Base-by-base conservation (phyloP, 1,140 invertebrate genomes). In the Drosophila suzukii region DNA sequence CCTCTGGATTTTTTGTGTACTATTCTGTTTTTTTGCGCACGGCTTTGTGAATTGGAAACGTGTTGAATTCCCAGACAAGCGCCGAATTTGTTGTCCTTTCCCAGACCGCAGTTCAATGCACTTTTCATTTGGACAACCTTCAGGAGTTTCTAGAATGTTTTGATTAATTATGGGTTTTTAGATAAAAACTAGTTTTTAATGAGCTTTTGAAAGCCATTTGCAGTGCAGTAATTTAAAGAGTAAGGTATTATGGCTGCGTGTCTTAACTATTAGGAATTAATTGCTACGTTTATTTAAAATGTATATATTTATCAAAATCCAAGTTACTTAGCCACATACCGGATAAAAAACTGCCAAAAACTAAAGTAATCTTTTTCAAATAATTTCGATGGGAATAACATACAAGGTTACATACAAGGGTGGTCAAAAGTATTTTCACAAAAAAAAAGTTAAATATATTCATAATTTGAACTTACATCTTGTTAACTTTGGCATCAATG, bases 51-150 rank as follows among this genome's bases (percentile, higher is more conserved):
- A 86, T 75, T 75, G 56, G 58, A 50, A 75, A 50, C 58, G 58
- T 78, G 59, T 55, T 41, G 43, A 65, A 82, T 79, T 86, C 82
- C 75, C 82, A 86, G 83, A 82, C 82, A 82, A 75, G 44, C 63
- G 20, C 59, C 63, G 57, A 70, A 71, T 65, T 75, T 49, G 46
- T 55, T 83, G 71, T 75, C 63, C 60, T 60, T 71, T 49, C 63
- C 68, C 63, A 86, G 61, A 63, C 39, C 73, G 61, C 55, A 88
- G 83, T 86, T 86, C 82, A 88, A 66, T 86, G 82, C 78, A 82
- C 78, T 88, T 81, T 61, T 62, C 8, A 39, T 63, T 68, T 34
- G 39, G 27, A 46, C 65, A 71, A 43, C 67, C 63, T 67, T 70
- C 43, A 20, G 53, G 17, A 43, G 34, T 38, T 46, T 3, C 12